Percentiles rank a stretch among this genome's conserved stretches.
Conservation (phyloP, 2,113 vertebrate genomes). For the Elaphurus davidianus region DNA sequence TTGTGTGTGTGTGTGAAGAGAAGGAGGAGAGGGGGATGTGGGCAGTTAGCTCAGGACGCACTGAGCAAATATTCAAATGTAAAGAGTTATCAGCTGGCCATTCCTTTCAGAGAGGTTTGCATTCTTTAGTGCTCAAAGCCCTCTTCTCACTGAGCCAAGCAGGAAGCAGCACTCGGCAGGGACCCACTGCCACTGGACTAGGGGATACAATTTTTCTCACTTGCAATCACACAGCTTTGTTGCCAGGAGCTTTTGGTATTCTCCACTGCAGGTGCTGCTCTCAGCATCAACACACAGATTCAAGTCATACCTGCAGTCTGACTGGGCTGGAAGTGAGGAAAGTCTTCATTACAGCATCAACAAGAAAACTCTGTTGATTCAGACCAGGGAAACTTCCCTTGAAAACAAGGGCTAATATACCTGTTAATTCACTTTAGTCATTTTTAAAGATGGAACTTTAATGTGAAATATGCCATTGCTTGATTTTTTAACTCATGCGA, state of each 20-base stretch:
- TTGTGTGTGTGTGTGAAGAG: too few species aligned
- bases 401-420: background rate
- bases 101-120: conserved; percentile 6
- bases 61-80: background rate
- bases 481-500: background rate
- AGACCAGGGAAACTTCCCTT: background rate
- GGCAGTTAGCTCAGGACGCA: too few species aligned
- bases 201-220: conserved; percentile 65
- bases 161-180: conserved; percentile 3
- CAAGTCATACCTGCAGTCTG: conserved; percentile 50
- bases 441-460: background rate
- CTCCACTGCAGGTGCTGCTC: background rate
- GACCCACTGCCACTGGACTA: conserved; percentile 44
- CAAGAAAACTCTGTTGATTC: background rate
- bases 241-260: conserved; percentile 39
- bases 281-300: conserved; percentile 69
- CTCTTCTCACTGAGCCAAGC: background rate
- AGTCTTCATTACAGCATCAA: background rate
- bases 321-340: background rate
- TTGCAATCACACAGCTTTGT: conserved; percentile 56
- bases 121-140: conserved; percentile 24
- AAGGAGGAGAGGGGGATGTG: background rate
- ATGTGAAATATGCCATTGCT: background rate
- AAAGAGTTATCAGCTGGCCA: background rate
- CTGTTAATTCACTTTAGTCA: background rate